phyloP scores from a whole-genome alignment of 2,888 invertebrate genomes.

The Drosophila infuscata region DNA sequence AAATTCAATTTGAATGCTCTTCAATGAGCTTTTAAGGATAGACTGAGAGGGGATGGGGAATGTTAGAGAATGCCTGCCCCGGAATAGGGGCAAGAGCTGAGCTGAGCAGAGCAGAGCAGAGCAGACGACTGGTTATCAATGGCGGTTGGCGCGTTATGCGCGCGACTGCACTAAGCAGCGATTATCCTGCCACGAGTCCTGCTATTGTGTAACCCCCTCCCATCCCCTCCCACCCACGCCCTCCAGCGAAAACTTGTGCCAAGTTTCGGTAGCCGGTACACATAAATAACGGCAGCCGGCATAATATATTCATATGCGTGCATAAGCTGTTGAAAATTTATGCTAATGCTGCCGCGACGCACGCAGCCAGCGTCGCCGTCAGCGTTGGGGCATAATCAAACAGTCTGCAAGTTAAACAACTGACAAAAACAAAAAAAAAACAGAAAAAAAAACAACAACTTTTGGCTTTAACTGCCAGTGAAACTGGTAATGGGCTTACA shows the following conservation, averaged over 20 bases:
- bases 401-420: constrained; percentile 38
- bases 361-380: constrained; percentile 5
- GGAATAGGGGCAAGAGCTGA: not conserved
- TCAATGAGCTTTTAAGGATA: constrained; percentile 69
- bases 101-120: not conserved
- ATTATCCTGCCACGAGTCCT: constrained; percentile 69
- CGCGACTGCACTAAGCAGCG: constrained; percentile 79
- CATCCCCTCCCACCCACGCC: not conserved
- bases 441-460: not conserved
- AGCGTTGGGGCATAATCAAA: constrained; percentile 47
- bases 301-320: constrained; percentile 74
- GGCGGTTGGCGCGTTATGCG: constrained; percentile 58
- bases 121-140: constrained; percentile 47
- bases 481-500: not conserved
- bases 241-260: constrained; percentile 48
- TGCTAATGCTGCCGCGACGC: constrained; percentile 58
- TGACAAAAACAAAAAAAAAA: constrained; percentile 13
- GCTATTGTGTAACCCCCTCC: constrained; percentile 3
- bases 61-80: not conserved
- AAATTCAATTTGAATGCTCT: constrained; percentile 81
- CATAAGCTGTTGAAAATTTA: constrained; percentile 72
- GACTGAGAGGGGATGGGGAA: not conserved
- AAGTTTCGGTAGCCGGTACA: constrained; percentile 51
- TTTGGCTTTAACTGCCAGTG: constrained; percentile 20
- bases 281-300: constrained; percentile 65